Conservation (phyloP, 1,140 invertebrate species). For the Belonocnema kinseyi region DNA sequence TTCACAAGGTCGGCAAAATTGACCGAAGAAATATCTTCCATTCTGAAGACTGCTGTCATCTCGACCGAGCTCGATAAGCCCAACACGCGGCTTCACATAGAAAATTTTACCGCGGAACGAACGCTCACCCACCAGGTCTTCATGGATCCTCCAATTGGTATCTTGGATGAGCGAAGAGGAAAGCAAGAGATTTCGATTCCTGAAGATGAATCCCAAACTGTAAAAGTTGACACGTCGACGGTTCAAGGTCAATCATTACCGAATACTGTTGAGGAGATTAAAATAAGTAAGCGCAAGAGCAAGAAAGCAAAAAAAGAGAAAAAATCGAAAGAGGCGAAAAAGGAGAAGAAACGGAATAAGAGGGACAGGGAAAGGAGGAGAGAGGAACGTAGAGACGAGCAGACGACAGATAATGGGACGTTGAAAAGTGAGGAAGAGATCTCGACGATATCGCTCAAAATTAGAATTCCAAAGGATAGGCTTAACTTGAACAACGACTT, state of each 20-base stretch:
- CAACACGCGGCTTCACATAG: too few relatives aligned
- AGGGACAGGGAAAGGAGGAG: neutral
- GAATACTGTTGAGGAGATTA: neutral
- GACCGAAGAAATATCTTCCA: neutral
- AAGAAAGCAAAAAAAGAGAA: constrained; percentile 5
- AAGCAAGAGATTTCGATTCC: too few relatives aligned
- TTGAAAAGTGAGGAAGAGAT: neutral
- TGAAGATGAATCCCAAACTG: too few relatives aligned
- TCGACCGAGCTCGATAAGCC: too few relatives aligned
- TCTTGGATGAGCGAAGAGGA: too few relatives aligned
- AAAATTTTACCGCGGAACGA: too few relatives aligned
- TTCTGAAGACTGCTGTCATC: neutral
- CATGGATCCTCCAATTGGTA: too few relatives aligned
- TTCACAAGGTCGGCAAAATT: neutral
- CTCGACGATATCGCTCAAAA: neutral
- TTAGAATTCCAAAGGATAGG: constrained; percentile 14
- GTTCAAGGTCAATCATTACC: too few relatives aligned
- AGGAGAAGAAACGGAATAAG: neutral
- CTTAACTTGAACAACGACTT: neutral
- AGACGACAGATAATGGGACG: neutral
- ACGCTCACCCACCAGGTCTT: too few relatives aligned
- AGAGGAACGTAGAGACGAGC: neutral
- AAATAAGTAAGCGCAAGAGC: neutral
- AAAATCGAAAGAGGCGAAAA: neutral
- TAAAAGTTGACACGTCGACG: too few relatives aligned